Base-by-base conservation (phyloP, 2,888 invertebrate species). In the Aspidiotus rigidus region DNA sequence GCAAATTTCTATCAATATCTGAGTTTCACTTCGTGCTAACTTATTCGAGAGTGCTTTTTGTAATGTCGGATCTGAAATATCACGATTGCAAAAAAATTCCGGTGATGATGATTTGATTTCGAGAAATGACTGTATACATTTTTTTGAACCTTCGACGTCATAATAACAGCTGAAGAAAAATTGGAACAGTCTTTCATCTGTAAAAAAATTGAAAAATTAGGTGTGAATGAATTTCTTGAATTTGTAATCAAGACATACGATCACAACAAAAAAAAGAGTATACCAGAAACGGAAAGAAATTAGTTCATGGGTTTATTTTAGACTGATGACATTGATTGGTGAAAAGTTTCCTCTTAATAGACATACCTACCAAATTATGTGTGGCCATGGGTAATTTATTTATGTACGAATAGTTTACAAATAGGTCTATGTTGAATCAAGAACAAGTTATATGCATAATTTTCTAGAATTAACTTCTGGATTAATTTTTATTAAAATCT, bases 181-280 rank as follows among this genome's bases (percentile, higher is more conserved):
- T 72, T 85, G 78, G 73, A 82, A 79, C 71, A 85, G 77, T 77
- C 82, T 84, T 73, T 85, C 85, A 74, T 85, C 85, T 0, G 83
- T 40, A 72, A 72, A 42, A 1, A 44, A 13, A 39, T n/a, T n/a
- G n/a, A n/a, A n/a, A n/a, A n/a, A n/a, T n/a, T 15, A 28, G 28
- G 28, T 28, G 28, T 28, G 28, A 28, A 28, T 28, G 1, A 28
- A 28, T 28, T 3, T 28, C n/a, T n/a, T n/a, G n/a, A n/a, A n/a
- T n/a, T n/a, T n/a, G n/a, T n/a, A n/a, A n/a, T n/a, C n/a, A n/a
- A n/a, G n/a, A n/a, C n/a, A n/a, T n/a, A n/a, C n/a, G n/a, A n/a
- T n/a, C n/a, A n/a, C n/a, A n/a, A n/a, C n/a, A n/a, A n/a, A n/a
- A n/a, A n/a, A n/a, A n/a, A n/a, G n/a, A n/a, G n/a, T n/a, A n/a